Percentiles rank a stretch among this genome's conserved stretches.
Conservation (phyloP, 2,113 vertebrate genomes). For the Baryphthengus martii region DNA sequence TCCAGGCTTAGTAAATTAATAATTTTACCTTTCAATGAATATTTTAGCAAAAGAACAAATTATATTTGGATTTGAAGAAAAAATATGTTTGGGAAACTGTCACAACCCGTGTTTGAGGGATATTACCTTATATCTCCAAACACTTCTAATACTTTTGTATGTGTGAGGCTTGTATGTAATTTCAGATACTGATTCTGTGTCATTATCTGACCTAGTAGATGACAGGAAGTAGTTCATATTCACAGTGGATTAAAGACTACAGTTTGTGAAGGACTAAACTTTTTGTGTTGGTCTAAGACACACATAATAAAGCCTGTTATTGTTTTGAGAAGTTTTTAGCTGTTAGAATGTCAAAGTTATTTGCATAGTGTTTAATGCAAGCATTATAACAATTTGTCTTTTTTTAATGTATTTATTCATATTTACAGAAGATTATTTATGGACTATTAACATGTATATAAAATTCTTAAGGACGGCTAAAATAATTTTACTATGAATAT, state of each 20-base stretch:
- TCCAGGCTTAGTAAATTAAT: neutral
- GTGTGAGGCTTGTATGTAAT: neutral
- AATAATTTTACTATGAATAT: neutral
- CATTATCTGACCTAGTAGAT: neutral
- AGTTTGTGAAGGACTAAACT: neutral
- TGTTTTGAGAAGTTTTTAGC: neutral
- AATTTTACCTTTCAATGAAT: neutral
- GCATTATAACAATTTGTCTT: neutral
- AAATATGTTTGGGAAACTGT: neutral
- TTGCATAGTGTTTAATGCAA: neutral
- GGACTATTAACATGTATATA: neutral
- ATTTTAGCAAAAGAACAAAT: neutral
- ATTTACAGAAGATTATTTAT: neutral
- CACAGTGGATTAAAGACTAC: neutral
- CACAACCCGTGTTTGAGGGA: neutral
- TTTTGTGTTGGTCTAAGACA: neutral
- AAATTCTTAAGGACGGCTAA: neutral
- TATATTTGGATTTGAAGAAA: neutral
- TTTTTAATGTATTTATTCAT: neutral
- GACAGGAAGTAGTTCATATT: neutral
- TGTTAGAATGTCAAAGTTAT: neutral
- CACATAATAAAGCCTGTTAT: neutral
- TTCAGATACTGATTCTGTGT: neutral
- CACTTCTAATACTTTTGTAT: neutral
- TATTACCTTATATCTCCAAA: neutral